Evolutionary conservation across 53 echinoderm and acorn worm genomes (phyloP), one percentile per base, ranked within the genome.

Genomic region (Patiria pectinifera): DNA sequence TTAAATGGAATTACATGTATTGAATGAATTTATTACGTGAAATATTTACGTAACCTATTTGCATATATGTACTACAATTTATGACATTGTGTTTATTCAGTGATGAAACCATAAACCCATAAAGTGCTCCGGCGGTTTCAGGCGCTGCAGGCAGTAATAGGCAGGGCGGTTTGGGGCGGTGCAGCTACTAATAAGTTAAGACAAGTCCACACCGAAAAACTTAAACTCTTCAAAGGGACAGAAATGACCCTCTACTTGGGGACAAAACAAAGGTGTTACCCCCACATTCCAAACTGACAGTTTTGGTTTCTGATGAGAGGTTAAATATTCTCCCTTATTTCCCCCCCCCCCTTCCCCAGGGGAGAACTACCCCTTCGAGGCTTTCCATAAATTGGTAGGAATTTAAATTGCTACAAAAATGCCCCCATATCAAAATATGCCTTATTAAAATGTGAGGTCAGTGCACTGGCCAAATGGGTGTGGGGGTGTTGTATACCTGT

Each of bases 341-440:
- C 9, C 53, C 53, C 53, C 53, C 53, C 53, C 53, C 53, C 53
- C 53, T 4, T 48, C 74, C 74, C 86, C 21, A 21, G 19, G 26
- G 86, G 86, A 79, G 72, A 45, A 6, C 13, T 3, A 10, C n/a
- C 5, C 22, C 74, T 19, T 9, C 22, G n/a, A 62, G 76, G 78
- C 26, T 43, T 78, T 59, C 47, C n/a, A 62, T 78, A 59, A 88
- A 88, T 88, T 24, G 62, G 44, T 2, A 62, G 76, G 88, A 88
- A 88, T 88, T 88, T 78, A 35, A 78, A 88, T 88, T 88, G 77
- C 76, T 76, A 7, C 77, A 88, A 60, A 26, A 62, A 76, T 23
- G 61, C 77, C 53, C 53, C 35, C 78, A 78, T 78, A 78, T 78
- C 60, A 61, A 88, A 61, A 86, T 85, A 85, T 69, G 85, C 7